These are phyloP conservation scores for Berghia stephanieae DNA, from an alignment of 1,140 invertebrate species.

Conservation along the genomic window DNA sequence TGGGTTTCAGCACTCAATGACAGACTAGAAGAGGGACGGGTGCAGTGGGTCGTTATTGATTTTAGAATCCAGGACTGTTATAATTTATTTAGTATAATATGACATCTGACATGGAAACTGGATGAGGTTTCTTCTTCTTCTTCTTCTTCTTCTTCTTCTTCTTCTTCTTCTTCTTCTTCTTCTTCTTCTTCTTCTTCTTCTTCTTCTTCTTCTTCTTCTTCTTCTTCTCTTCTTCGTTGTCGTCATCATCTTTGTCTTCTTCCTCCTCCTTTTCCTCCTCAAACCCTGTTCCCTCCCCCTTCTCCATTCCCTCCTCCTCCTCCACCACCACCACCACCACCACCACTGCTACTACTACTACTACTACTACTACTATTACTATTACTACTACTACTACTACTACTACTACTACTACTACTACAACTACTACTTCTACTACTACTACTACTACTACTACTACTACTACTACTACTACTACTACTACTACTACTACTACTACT, in stretches of 20 bases:
- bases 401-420: conserved; percentile 8
- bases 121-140: too few relatives aligned
- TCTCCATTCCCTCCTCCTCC: background rate
- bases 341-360: background rate
- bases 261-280: background rate
- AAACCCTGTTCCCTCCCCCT: background rate
- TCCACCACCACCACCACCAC: background rate
- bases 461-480: conserved; percentile 8
- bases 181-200: background rate
- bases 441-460: conserved; percentile 7
- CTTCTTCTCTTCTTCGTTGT: background rate
- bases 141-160: background rate
- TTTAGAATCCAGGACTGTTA: too few relatives aligned
- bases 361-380: too few relatives aligned
- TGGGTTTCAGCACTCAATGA: too few relatives aligned
- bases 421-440: background rate
- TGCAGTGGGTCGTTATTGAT: too few relatives aligned
- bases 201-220: background rate
- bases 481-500: background rate
- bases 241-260: too few relatives aligned
- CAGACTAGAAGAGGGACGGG: too few relatives aligned
- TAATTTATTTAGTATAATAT: too few relatives aligned
- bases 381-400: background rate
- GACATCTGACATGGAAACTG: too few relatives aligned
- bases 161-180: background rate